Percentiles rank a stretch among this genome's conserved stretches.
These are phyloP conservation scores for Misgurnus anguillicaudatus DNA, from an alignment of 2,113 vertebrate genomes.

Conservation along the genomic window DNA sequence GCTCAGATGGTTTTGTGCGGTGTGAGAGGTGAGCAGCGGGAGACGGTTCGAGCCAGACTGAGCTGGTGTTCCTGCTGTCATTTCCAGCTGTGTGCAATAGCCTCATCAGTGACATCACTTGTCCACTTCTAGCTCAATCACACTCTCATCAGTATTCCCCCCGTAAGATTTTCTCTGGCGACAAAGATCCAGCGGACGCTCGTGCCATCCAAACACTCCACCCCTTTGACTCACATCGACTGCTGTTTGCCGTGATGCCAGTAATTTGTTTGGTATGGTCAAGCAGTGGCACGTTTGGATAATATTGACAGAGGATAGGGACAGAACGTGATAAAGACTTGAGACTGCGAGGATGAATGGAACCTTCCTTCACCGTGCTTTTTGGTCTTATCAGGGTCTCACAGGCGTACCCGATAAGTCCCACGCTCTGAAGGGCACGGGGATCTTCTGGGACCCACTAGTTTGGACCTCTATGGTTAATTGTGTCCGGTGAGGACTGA, in stretches of 20 bases:
- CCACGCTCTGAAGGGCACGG: constrained; percentile 47
- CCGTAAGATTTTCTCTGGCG: constrained; percentile 12
- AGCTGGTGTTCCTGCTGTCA: constrained; percentile 42
- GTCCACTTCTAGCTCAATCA: constrained; percentile 28
- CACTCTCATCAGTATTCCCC: constrained; percentile 48
- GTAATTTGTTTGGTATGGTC: constrained; percentile 57
- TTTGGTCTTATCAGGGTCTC: constrained; percentile 58
- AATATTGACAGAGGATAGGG: constrained; percentile 52
- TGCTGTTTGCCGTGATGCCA: constrained; percentile 52
- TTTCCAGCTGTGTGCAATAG: constrained; percentile 44
- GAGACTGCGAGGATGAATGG: constrained; percentile 51
- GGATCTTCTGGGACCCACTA: constrained; percentile 40
- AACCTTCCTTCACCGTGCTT: constrained; percentile 36
- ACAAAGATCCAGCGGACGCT: constrained; percentile 19
- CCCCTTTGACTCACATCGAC: constrained; percentile 20
- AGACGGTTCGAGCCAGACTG: constrained; percentile 29
- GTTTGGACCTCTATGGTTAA: constrained; percentile 44
- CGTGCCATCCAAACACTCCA: not conserved
- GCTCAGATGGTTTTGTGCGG: constrained; percentile 42
- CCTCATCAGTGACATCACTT: constrained; percentile 54
- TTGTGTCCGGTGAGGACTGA: constrained; percentile 46
- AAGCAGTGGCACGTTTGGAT: constrained; percentile 39
- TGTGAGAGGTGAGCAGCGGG: constrained; percentile 47
- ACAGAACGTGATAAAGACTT: constrained; percentile 45
- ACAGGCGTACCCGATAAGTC: constrained; percentile 55